Evolutionary conservation across 2,888 invertebrate species (phyloP).

Genomic region (Bombyx huttoni): DNA sequence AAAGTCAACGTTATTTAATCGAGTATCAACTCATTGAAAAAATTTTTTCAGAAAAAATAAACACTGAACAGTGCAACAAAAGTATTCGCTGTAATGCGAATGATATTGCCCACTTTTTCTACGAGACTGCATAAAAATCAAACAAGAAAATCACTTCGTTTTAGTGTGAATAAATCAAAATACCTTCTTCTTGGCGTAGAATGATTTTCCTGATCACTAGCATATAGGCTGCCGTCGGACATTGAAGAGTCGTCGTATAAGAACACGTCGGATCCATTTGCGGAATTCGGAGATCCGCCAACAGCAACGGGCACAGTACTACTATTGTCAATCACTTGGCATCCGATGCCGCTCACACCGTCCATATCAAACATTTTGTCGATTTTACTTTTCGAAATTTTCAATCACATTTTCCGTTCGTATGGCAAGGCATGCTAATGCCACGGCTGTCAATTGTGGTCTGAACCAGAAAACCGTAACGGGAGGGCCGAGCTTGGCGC

Average conservation of each 20-base stretch:
- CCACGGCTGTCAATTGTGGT: slow-evolving; percentile 1
- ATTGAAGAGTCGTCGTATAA: slow-evolving; percentile 75
- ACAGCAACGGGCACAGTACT: slow-evolving; percentile 20
- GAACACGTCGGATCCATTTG: slow-evolving; percentile 78
- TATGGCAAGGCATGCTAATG: slow-evolving; percentile 3
- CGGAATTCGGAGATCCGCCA: slow-evolving; percentile 53
- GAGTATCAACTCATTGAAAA: no score
- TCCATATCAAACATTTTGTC: slow-evolving; percentile 33
- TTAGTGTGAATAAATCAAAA: no score
- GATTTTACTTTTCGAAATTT: not conserved
- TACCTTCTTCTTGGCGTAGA: slow-evolving; percentile 77
- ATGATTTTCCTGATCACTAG: slow-evolving; percentile 87
- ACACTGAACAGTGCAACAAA: no score
- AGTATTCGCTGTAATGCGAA: no score
- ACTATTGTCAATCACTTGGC: slow-evolving; percentile 20
- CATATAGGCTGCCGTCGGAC: slow-evolving; percentile 79
- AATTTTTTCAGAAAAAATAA: no score
- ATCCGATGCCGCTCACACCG: slow-evolving; percentile 21
- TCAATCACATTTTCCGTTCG: slow-evolving; percentile 3
- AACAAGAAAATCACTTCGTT: no score
- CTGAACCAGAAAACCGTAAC: not conserved
- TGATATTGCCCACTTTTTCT: no score
- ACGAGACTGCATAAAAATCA: no score
- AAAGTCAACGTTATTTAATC: no score
- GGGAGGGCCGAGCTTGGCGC: slow-evolving; percentile 6